Evolutionary conservation across 2,888 invertebrate genomes (phyloP), one percentile per base, ranked within the genome.

Genomic region (Plagiodera versicolora): DNA sequence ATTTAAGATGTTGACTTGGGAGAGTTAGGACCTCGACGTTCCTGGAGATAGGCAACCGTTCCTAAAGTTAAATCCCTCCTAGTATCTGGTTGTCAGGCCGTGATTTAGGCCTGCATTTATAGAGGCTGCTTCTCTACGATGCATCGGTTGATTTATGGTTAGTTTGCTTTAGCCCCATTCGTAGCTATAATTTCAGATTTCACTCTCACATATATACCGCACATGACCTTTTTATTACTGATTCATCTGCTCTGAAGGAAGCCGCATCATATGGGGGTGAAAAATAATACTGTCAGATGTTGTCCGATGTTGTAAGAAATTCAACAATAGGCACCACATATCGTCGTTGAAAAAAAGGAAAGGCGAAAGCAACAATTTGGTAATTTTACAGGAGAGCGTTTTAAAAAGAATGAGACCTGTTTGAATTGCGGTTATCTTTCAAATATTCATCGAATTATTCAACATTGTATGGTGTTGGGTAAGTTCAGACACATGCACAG

Each of bases 51-150:
- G 63, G 65, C 65, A 62, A 56, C 61, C 68, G 65, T 69, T 72
- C 71, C 70, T 73, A 73, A 74, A 75, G 71, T 73, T 73, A 76
- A 77, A 77, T 77, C 77, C 77, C 72, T 72, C 70, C 68, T 68
- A 74, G 75, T 77, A 75, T 76, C 75, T 74, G 74, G 73, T 74
- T 78, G 77, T 77, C 78, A 76, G 73, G 72, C 66, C 71, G 75
- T 77, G 78, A 78, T 78, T 78, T 78, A 78, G 76, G 72, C 76
- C 70, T 77, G 77, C 77, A 76, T 77, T 78, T 77, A 79, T 76
- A 76, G 74, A 75, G 75, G 75, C 72, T 76, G 76, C 75, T 75
- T 66, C 65, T 67, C 59, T 56, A 65, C 67, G 65, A 67, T 68
- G 67, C 67, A 67, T 69, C 70, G 63, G 58, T 74, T 79, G 79